phyloP scores from a whole-genome alignment of 2,888 invertebrate species.

The Eilema depressum region DNA sequence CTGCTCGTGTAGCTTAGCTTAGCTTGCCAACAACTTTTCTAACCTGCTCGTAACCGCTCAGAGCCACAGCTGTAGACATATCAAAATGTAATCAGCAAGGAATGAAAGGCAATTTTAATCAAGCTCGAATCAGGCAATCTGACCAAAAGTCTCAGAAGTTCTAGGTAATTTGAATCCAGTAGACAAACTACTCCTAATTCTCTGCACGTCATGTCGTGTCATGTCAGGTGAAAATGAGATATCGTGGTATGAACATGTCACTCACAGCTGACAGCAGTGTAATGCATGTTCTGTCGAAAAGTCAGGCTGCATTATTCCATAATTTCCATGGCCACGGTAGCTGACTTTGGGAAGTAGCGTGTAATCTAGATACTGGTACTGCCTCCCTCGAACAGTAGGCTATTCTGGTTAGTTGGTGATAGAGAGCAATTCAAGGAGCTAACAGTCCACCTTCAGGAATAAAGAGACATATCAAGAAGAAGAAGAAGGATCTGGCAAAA shows the following conservation, averaged over 20 bases:
- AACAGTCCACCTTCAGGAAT: too few relatives aligned
- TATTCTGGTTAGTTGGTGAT: too few relatives aligned
- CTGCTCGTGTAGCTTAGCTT: too few relatives aligned
- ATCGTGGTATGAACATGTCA: slow-evolving; percentile 11
- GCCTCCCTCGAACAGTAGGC: too few relatives aligned
- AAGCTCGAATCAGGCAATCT: neutral
- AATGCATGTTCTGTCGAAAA: neutral
- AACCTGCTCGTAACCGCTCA: too few relatives aligned
- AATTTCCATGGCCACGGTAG: neutral
- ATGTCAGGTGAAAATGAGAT: neutral
- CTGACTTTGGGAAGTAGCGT: neutral
- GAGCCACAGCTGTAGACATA: too few relatives aligned
- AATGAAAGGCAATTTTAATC: neutral
- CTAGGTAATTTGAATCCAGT: neutral
- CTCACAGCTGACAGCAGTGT: slow-evolving; percentile 2
- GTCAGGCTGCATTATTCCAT: neutral
- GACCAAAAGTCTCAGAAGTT: neutral
- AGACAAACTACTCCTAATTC: neutral
- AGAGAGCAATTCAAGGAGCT: too few relatives aligned
- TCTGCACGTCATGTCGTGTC: neutral
- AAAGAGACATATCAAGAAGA: too few relatives aligned
- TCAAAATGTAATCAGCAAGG: neutral
- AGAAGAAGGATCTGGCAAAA: neutral
- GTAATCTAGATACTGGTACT: neutral
- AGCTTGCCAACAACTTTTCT: too few relatives aligned